These are phyloP conservation scores for Poeciliopsis infans DNA, from an alignment of 2,797 vertebrate species.

Conservation along the genomic window DNA sequence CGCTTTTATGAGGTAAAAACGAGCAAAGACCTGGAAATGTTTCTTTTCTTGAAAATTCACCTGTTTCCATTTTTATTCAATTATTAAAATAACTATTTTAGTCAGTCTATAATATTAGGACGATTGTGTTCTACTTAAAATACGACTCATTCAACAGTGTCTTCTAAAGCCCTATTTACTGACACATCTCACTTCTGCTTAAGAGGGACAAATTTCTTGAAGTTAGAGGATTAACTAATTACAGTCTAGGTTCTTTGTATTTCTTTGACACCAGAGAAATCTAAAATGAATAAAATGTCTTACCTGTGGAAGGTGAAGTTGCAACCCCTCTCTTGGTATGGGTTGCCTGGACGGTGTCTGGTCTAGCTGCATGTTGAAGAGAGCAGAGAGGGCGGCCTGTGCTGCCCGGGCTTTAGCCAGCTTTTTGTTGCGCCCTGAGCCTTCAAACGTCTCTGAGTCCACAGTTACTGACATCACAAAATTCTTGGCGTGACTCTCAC, in stretches of 20 bases:
- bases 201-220: neutral
- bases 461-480: conserved; percentile 98
- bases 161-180: neutral
- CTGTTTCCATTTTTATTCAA: neutral
- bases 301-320: conserved; percentile 97
- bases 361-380: conserved; percentile 98
- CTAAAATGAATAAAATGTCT: conserved; percentile 33
- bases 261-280: neutral
- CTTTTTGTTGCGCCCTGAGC: conserved; percentile 97
- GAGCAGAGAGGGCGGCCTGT: conserved; percentile 90
- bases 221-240: neutral
- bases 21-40: neutral
- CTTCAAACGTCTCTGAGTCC: conserved; percentile 93
- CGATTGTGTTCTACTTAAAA: neutral
- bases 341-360: conserved; percentile 96
- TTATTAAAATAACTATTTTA: neutral
- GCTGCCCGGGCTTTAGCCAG: conserved; percentile 96
- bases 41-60: neutral
- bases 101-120: neutral
- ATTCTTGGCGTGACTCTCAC: conserved; percentile 98
- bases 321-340: conserved; percentile 94
- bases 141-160: neutral
- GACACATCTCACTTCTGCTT: neutral
- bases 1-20: neutral
- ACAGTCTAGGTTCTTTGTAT: neutral